phyloP scores from a whole-genome alignment of 2,888 invertebrate species.

The Thereva unica region DNA sequence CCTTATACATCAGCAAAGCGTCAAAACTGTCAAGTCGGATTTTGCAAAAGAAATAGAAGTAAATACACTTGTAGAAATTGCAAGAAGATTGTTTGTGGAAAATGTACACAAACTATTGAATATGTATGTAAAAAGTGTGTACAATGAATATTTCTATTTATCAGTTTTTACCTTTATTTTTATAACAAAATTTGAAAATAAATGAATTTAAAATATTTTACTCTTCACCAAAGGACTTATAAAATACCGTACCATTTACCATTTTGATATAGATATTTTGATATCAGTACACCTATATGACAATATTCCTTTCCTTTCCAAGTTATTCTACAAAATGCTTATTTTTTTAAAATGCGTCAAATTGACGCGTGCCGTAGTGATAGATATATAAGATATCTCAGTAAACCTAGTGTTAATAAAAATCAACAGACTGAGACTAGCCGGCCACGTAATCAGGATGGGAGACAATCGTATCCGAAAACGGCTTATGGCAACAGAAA shows the following conservation, averaged over 20 bases:
- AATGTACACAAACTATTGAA: slow-evolving; percentile 1
- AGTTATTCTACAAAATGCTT: no score
- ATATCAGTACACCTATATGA: slow-evolving; percentile 1
- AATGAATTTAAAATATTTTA: slow-evolving; percentile 1
- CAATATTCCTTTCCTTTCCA: neutral
- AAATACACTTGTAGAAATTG: slow-evolving; percentile 6
- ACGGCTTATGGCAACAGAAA: no score
- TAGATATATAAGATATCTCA: no score
- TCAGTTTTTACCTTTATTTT: slow-evolving; percentile 6
- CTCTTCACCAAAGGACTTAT: slow-evolving; percentile 1
- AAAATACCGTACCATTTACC: slow-evolving; percentile 6
- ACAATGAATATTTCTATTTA: no score
- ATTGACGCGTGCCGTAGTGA: no score
- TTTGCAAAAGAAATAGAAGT: slow-evolving; percentile 3
- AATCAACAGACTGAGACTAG: no score
- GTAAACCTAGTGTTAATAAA: no score
- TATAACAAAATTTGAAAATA: neutral
- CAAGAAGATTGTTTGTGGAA: slow-evolving; percentile 8
- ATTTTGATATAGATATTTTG: slow-evolving; percentile 8
- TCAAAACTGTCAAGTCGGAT: slow-evolving; percentile 4
- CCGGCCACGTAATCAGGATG: no score
- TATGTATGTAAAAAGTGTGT: neutral
- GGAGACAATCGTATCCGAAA: no score
- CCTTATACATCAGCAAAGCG: slow-evolving; percentile 1
- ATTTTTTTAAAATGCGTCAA: no score